phyloP scores from a whole-genome alignment of 1,140 invertebrate species.

The Bombus ignitus region DNA sequence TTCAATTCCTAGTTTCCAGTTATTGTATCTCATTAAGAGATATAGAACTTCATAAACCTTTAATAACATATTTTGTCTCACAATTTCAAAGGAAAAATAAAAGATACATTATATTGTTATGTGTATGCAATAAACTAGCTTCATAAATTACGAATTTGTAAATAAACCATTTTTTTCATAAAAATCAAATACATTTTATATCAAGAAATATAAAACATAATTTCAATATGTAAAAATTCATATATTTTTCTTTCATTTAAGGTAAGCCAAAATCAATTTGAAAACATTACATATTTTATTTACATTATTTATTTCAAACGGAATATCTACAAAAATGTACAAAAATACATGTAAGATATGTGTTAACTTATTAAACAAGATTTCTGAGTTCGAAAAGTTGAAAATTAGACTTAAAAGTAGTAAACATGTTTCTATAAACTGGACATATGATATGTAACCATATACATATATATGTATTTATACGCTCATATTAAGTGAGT shows the following conservation, averaged over 20 bases:
- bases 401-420: background rate
- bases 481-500: background rate
- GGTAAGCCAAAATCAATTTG: background rate
- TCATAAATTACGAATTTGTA: slow-evolving; percentile 29
- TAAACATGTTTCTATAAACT: background rate
- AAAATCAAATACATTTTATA: slow-evolving; percentile 14
- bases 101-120: slow-evolving; percentile 54
- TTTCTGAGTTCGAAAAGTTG: background rate
- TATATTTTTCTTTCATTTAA: background rate
- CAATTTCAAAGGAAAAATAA: slow-evolving; percentile 30
- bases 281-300: background rate
- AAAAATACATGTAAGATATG: background rate
- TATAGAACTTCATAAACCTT: slow-evolving; percentile 17
- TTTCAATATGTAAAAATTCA: background rate
- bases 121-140: slow-evolving; percentile 51
- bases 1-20: slow-evolving; percentile 70
- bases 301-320: slow-evolving; percentile 1
- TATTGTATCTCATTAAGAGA: slow-evolving; percentile 58
- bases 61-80: slow-evolving; percentile 26
- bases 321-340: background rate
- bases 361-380: background rate
- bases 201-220: background rate
- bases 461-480: background rate
- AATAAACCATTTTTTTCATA: slow-evolving; percentile 58
- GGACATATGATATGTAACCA: background rate